These are phyloP conservation scores for Lycaon pictus DNA, from an alignment of 2,113 vertebrate species.

Conservation along the genomic window DNA sequence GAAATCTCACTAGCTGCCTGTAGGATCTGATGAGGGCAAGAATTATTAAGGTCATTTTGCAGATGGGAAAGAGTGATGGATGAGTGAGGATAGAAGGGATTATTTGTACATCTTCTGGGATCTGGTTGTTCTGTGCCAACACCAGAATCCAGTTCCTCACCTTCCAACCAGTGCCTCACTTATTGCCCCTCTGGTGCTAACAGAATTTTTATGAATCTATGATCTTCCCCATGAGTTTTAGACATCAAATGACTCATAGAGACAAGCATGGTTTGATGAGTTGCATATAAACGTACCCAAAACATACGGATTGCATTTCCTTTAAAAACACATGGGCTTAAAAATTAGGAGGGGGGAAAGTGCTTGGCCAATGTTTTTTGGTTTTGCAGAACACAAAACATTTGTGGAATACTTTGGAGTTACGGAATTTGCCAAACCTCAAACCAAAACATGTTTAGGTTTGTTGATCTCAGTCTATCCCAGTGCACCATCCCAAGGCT, in stretches of 20 bases:
- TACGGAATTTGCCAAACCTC: slow-evolving; percentile 81
- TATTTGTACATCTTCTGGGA: slow-evolving; percentile 25
- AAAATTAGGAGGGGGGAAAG: slow-evolving; percentile 75
- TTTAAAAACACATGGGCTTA: slow-evolving; percentile 82
- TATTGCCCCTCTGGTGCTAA: background rate
- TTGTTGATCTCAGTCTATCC: slow-evolving; percentile 74
- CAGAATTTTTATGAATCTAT: background rate
- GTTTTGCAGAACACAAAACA: slow-evolving; percentile 84
- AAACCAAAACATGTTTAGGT: slow-evolving; percentile 84
- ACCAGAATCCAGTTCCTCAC: background rate
- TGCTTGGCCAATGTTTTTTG: slow-evolving; percentile 78
- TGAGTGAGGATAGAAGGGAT: background rate
- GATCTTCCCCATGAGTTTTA: slow-evolving; percentile 19
- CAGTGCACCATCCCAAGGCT: background rate
- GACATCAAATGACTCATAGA: slow-evolving; percentile 56
- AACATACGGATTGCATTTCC: slow-evolving; percentile 83
- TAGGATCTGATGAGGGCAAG: background rate
- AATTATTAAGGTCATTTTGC: background rate
- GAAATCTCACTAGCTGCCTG: background rate
- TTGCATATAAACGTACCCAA: slow-evolving; percentile 79
- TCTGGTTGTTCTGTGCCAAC: background rate
- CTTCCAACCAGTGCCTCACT: background rate
- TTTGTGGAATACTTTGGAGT: slow-evolving; percentile 79
- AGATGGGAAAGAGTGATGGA: background rate
- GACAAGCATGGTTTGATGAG: slow-evolving; percentile 66